Percentiles rank a stretch among this genome's conserved stretches.
These are phyloP conservation scores for Antheraea mylitta DNA, from an alignment of 1,140 invertebrate genomes.

Conservation along the genomic window DNA sequence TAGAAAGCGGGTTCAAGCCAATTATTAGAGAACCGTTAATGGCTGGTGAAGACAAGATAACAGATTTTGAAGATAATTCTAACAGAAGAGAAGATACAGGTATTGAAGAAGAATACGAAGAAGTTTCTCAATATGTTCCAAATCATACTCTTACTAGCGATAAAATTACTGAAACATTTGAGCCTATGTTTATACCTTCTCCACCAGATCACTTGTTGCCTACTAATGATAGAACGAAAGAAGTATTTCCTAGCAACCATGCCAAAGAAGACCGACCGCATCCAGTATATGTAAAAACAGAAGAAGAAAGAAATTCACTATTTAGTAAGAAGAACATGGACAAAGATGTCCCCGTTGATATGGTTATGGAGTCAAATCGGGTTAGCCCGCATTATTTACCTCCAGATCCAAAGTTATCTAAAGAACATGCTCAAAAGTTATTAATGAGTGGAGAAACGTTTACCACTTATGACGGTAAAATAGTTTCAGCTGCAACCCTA, in stretches of 20 bases:
- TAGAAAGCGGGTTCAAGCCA: constrained; percentile 90
- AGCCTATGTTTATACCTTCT: constrained; percentile 87
- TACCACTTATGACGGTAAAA: constrained; percentile 86
- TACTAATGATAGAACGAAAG: constrained; percentile 67
- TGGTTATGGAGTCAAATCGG: constrained; percentile 85
- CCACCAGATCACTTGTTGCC: constrained; percentile 78
- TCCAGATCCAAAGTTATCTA: constrained; percentile 74
- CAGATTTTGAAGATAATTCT: constrained; percentile 61
- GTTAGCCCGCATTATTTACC: constrained; percentile 85
- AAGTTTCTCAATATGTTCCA: constrained; percentile 68
- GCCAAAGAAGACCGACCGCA: constrained; percentile 71
- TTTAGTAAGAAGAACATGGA: constrained; percentile 66
- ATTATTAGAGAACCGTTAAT: constrained; percentile 83
- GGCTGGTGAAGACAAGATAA: constrained; percentile 76
- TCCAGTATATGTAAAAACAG: constrained; percentile 68
- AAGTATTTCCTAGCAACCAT: constrained; percentile 64
- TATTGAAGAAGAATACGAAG: constrained; percentile 73
- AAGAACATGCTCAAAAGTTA: constrained; percentile 68
- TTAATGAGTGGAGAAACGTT: constrained; percentile 76
- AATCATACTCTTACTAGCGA: constrained; percentile 72
- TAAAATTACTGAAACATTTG: constrained; percentile 81
- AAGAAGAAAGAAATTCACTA: constrained; percentile 52
- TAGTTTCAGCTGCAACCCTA: constrained; percentile 82
- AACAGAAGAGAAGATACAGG: constrained; percentile 78
- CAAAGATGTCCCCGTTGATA: constrained; percentile 67